These are phyloP conservation scores for Liasis olivaceus DNA, from an alignment of 2,797 vertebrate genomes.

Conservation along the genomic window DNA sequence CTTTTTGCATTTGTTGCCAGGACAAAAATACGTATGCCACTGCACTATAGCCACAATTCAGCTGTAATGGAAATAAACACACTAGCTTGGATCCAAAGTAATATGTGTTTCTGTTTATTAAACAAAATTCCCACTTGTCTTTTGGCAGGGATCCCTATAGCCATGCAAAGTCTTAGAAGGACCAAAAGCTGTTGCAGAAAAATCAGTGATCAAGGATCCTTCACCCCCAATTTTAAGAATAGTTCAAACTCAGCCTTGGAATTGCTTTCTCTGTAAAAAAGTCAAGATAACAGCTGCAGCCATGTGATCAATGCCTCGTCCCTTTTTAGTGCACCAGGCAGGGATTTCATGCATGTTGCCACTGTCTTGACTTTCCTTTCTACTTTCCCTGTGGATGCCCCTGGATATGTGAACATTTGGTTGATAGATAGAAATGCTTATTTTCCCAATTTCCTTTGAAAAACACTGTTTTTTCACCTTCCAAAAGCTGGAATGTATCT, in stretches of 20 bases:
- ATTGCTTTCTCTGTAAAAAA: not conserved
- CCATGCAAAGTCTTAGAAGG: not conserved
- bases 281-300: not conserved
- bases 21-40: not conserved
- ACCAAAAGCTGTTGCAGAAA: not conserved
- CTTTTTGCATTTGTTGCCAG: not conserved
- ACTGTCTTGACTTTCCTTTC: not conserved
- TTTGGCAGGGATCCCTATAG: not conserved
- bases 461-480: not conserved
- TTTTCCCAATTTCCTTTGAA: not conserved
- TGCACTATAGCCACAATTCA: too few species aligned
- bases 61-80: not conserved
- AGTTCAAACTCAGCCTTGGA: not conserved
- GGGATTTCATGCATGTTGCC: not conserved
- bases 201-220: not conserved
- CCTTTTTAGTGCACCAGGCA: not conserved
- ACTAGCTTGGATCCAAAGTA: not conserved
- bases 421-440: not conserved
- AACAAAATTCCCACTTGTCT: not conserved
- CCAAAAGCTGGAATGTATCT: not conserved
- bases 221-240: not conserved
- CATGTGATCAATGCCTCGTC: not conserved
- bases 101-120: not conserved
- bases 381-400: not conserved
- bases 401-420: not conserved